These are phyloP conservation scores for Schmidtea mediterranea DNA, from an alignment of 1,140 invertebrate species.

Conservation along the genomic window DNA sequence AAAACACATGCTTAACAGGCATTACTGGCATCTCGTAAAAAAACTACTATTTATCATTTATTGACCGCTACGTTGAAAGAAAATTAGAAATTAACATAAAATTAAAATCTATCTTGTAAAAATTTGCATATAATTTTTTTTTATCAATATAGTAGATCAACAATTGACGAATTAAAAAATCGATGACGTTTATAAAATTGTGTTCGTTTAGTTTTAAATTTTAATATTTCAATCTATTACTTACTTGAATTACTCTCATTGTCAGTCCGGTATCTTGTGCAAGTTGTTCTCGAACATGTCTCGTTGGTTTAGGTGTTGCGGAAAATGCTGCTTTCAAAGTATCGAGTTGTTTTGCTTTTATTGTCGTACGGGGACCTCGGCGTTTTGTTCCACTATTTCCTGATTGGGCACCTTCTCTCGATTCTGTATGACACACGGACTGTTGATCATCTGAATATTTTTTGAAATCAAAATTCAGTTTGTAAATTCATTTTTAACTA, in stretches of 20 bases:
- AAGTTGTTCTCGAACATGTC: constrained; percentile 90
- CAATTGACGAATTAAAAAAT: no score
- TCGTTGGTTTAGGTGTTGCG: constrained; percentile 85
- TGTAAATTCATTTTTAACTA: no score
- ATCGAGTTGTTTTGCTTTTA: constrained; percentile 65
- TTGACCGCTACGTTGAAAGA: no score
- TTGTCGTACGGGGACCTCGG: constrained; percentile 79
- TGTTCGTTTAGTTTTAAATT: not conserved
- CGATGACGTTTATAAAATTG: not conserved
- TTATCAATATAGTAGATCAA: no score
- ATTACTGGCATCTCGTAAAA: no score
- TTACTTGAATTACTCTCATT: constrained; percentile 98
- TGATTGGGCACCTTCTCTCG: not conserved
- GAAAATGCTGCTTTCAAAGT: constrained; percentile 54
- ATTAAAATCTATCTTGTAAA: no score
- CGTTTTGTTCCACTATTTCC: constrained; percentile 40
- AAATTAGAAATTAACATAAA: no score
- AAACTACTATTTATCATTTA: no score
- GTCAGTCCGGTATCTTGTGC: constrained; percentile 91
- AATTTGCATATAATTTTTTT: no score
- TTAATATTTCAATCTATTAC: constrained; percentile 9
- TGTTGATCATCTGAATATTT: not conserved
- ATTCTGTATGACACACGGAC: not conserved
- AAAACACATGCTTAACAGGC: no score
- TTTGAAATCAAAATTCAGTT: no score